phyloP scores from a whole-genome alignment of 2,113 vertebrate genomes.

The Apeltes quadracus region DNA sequence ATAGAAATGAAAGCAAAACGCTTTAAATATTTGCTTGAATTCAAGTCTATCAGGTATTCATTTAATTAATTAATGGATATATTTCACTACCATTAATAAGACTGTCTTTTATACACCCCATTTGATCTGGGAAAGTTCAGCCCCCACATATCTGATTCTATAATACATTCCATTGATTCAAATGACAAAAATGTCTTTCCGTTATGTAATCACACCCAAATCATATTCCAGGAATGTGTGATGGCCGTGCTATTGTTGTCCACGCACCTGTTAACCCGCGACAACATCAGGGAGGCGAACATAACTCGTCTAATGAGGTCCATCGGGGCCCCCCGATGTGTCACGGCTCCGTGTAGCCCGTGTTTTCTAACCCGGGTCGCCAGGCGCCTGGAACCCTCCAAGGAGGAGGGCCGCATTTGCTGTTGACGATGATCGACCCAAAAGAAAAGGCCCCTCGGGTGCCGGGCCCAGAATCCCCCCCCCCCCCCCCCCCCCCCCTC shows the following conservation, averaged over 20 bases:
- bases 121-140: not conserved
- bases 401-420: not conserved
- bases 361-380: conserved; percentile 60
- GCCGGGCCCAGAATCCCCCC: conserved; percentile 13
- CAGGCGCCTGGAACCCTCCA: conserved; percentile 31
- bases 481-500: too few relatives aligned
- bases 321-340: conserved; percentile 30
- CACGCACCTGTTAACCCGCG: not conserved
- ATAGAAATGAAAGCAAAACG: not conserved
- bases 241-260: not conserved
- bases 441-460: not conserved
- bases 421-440: not conserved
- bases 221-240: not conserved
- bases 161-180: not conserved
- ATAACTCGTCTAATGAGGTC: conserved; percentile 59
- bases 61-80: fast-evolving
- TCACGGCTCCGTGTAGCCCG: conserved; percentile 23
- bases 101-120: not conserved
- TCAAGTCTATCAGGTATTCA: not conserved
- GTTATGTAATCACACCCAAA: not conserved
- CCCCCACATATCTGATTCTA: not conserved
- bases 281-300: conserved; percentile 5
- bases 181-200: not conserved
- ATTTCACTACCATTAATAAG: not conserved
- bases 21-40: not conserved